These are phyloP conservation scores for Papilio aristodemus DNA, from an alignment of 1,140 invertebrate species.

Conservation along the genomic window DNA sequence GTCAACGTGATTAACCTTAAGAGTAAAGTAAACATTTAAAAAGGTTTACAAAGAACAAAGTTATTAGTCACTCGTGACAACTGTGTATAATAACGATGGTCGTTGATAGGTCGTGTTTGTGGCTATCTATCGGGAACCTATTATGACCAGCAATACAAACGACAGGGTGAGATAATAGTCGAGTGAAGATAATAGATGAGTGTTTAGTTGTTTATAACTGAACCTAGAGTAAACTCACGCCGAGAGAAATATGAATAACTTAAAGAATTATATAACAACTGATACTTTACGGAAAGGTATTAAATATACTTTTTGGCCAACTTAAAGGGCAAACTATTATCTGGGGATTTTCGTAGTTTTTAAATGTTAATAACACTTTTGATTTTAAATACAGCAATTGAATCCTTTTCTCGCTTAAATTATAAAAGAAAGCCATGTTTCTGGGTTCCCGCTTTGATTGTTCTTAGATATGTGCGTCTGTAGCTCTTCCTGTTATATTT, in stretches of 20 bases:
- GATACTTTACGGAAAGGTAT: too few species aligned
- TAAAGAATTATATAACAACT: background rate
- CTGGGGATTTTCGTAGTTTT: too few species aligned
- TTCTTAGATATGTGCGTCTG: too few species aligned
- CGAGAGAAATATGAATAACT: background rate
- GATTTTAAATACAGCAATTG: too few species aligned
- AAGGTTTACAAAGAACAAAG: background rate
- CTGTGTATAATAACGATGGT: constrained; percentile 12
- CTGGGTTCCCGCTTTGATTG: too few species aligned
- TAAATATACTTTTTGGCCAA: too few species aligned
- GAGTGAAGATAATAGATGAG: constrained; percentile 18
- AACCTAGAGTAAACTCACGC: background rate
- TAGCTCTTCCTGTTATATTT: too few species aligned
- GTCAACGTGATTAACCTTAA: constrained; percentile 14
- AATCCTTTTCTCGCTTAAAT: too few species aligned
- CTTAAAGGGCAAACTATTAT: too few species aligned
- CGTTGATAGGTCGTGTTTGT: background rate
- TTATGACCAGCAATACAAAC: constrained; percentile 19
- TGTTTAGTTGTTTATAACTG: constrained; percentile 4
- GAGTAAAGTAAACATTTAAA: constrained; percentile 1
- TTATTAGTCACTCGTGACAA: background rate
- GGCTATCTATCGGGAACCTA: background rate
- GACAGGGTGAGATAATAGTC: constrained; percentile 16
- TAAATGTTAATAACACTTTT: too few species aligned
- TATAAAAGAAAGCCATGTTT: too few species aligned